These are phyloP conservation scores for Pygoscelis adeliae DNA, from an alignment of 2,113 vertebrate genomes.

Conservation along the genomic window DNA sequence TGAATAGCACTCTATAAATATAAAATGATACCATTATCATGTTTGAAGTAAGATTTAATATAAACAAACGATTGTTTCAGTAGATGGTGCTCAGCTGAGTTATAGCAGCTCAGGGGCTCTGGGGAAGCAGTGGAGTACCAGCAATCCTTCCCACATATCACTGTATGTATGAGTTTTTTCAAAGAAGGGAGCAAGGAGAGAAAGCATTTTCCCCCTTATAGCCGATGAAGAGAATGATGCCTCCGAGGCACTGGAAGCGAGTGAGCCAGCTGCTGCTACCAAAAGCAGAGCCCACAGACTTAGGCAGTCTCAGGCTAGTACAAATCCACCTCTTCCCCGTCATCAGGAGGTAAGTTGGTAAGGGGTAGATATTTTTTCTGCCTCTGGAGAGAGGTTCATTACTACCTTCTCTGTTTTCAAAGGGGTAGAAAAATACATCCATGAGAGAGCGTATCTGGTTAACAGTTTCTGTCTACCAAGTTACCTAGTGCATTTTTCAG, in stretches of 20 bases:
- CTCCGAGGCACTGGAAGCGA: not conserved
- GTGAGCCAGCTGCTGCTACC: not conserved
- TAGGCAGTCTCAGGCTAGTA: not conserved
- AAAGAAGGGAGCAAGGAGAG: not conserved
- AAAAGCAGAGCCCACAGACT: not conserved
- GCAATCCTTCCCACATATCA: not conserved
- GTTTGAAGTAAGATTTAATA: conserved; percentile 69
- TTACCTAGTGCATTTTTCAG: not conserved
- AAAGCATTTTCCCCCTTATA: not conserved
- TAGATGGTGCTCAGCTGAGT: conserved; percentile 58
- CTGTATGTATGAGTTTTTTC: not conserved
- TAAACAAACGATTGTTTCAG: conserved; percentile 62
- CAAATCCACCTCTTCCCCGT: not conserved
- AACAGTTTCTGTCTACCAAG: not conserved
- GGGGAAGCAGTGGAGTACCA: conserved; percentile 20
- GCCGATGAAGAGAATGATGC: not conserved
- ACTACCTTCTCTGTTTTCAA: not conserved
- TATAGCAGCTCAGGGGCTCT: conserved; percentile 23
- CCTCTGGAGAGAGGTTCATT: not conserved
- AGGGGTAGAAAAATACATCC: not conserved
- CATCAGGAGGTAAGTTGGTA: not conserved
- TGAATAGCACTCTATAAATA: conserved; percentile 64
- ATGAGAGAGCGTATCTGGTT: not conserved
- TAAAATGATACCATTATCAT: conserved; percentile 63
- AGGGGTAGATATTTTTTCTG: not conserved